Base-by-base conservation (phyloP, 2,888 invertebrate species). In the Rhogogaster chlorosoma region DNA sequence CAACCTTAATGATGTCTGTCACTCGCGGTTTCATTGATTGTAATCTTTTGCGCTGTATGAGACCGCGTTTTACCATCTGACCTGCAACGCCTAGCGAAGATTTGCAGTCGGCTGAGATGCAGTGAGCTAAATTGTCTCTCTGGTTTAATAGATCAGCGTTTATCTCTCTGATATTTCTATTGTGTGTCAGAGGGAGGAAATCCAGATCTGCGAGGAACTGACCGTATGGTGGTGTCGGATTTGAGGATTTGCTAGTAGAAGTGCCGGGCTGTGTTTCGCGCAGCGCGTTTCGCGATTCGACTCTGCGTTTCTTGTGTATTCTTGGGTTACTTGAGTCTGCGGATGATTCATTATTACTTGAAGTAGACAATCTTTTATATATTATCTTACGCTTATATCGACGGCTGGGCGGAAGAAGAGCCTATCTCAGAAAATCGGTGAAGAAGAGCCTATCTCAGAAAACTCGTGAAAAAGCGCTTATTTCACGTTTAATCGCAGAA, bases 111-210 rank as follows among this genome's bases (percentile, higher is more conserved):
- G 70, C 70, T 70, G 70, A 70, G 32, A 70, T 70, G 36, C 36
- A 70, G 7, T 42, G 73, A 6, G 73, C 73, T 12, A 73, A 0
- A 26, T 73, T 38, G 26, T 26, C 42, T 73, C 22, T 22, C n/a
- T 42, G n/a, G 9, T 1, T 26, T 10, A 42, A 4, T 10, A 73
- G 15, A 26, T 84, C n/a, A 4, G 64, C 80, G 32, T 85, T 83
- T 15, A 73, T 73, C 61, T 75, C 32, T 49, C 80, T n/a, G 29
- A 84, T 42, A 12, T 15, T 26, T 7, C 15, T 73, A 22, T 73
- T 73, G 2, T n/a, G 4, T 0, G 42, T 73, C 6, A 42, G 42
- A 26, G 42, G 73, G 2, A 42, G 73, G 26, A 45, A 32, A 36
- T 70, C 70, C 18, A 70, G 0, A 18, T 70, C 70, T 29, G n/a